Conservation (phyloP, 2,888 invertebrate genomes). For the Formica aserva region DNA sequence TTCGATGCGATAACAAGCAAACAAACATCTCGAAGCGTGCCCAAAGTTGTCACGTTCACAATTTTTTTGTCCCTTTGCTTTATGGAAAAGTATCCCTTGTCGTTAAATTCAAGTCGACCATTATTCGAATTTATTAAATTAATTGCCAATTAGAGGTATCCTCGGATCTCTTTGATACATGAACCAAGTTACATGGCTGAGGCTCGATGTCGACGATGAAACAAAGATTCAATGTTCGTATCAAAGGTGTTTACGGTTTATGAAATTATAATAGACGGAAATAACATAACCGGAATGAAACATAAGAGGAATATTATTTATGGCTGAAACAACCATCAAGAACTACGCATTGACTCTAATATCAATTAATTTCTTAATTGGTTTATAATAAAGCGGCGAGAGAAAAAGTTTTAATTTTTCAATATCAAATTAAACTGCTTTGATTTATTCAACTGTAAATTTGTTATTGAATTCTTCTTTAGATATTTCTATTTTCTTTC, state of each 20-base stretch:
- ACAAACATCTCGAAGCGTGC: neutral
- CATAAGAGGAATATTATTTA: constrained; percentile 36
- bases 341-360: neutral
- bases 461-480: neutral
- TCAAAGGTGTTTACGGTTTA: constrained; percentile 67
- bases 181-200: constrained; percentile 28
- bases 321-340: neutral
- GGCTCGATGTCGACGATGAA: constrained; percentile 60
- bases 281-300: constrained; percentile 42
- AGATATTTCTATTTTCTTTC: neutral
- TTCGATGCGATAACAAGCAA: constrained; percentile 8
- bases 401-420: neutral
- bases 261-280: constrained; percentile 45
- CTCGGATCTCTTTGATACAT: constrained; percentile 55
- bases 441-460: neutral
- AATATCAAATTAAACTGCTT: constrained; percentile 7
- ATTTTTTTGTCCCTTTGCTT: constrained; percentile 18
- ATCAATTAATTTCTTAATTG: constrained; percentile 22
- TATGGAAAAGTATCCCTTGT: constrained; percentile 12
- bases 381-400: neutral
- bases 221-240: constrained; percentile 64
- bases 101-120: constrained; percentile 53
- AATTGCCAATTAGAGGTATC: constrained; percentile 75
- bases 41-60: constrained; percentile 10
- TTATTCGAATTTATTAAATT: constrained; percentile 77